These are phyloP conservation scores for Chitala chitala DNA, from an alignment of 2,113 vertebrate genomes.

Conservation along the genomic window DNA sequence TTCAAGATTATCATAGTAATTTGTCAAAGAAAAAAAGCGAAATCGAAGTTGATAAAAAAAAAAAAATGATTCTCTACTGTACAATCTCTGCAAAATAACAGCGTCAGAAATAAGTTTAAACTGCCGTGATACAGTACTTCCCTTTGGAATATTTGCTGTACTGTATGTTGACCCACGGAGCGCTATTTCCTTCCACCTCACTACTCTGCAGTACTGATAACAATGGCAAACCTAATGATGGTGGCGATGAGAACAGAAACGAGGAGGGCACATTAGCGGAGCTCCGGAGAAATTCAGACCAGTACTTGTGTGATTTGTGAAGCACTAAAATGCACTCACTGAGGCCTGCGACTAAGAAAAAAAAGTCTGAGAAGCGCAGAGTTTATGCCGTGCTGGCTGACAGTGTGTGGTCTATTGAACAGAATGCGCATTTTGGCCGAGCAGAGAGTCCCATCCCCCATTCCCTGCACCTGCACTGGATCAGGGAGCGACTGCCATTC, in stretches of 20 bases:
- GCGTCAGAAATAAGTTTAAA: slow-evolving; percentile 7
- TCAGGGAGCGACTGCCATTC: slow-evolving; percentile 89
- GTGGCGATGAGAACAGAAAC: neutral
- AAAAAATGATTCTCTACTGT: neutral
- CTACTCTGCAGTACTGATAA: neutral
- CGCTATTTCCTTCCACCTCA: neutral
- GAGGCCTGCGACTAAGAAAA: slow-evolving; percentile 47
- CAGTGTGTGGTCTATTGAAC: slow-evolving; percentile 97
- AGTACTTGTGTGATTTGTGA: slow-evolving; percentile 19
- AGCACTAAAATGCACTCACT: slow-evolving; percentile 17
- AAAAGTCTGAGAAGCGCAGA: slow-evolving; percentile 48
- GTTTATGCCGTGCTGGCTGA: slow-evolving; percentile 89
- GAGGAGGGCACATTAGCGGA: slow-evolving; percentile 13
- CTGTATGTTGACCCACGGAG: slow-evolving; percentile 9
- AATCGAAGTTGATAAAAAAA: neutral
- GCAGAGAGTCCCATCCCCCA: slow-evolving; percentile 65
- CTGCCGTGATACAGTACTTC: slow-evolving; percentile 1
- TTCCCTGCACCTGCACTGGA: slow-evolving; percentile 90
- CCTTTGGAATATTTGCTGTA: neutral
- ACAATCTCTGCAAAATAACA: slow-evolving; percentile 19
- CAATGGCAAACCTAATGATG: neutral
- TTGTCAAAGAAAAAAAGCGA: neutral
- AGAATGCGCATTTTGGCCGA: slow-evolving; percentile 70
- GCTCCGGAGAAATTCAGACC: slow-evolving; percentile 14
- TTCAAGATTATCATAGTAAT: neutral